Conservation (phyloP, 2,888 invertebrate species). For the Vanessa cardui region DNA sequence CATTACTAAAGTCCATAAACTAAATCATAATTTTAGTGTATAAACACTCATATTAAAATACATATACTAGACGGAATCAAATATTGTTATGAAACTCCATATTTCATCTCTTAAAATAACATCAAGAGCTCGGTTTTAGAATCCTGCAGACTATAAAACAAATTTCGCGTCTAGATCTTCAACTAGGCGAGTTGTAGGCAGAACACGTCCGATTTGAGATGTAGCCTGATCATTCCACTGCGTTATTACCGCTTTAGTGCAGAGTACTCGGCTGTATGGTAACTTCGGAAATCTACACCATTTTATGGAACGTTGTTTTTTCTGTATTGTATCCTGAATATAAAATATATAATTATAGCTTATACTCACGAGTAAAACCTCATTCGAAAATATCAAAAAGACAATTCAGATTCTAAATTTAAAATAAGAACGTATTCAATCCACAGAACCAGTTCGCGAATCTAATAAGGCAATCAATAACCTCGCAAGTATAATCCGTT, state of each 20-base stretch:
- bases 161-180: constrained; percentile 7
- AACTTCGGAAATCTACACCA: constrained; percentile 15
- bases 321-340: constrained; percentile 9
- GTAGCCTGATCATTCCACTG: constrained; percentile 17
- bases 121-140: constrained; percentile 2
- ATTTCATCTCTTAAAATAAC: constrained; percentile 10
- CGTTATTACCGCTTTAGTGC: constrained; percentile 21
- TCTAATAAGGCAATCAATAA: neutral
- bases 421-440: too few species aligned
- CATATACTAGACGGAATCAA: too few species aligned
- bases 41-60: too few species aligned
- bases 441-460: too few species aligned
- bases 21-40: too few species aligned
- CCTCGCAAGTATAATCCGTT: neutral
- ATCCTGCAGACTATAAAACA: constrained; percentile 5
- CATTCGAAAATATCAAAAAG: too few species aligned
- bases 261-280: constrained; percentile 28
- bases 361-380: too few species aligned
- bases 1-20: too few species aligned
- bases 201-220: constrained; percentile 30
- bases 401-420: too few species aligned
- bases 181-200: constrained; percentile 24
- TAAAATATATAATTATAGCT: neutral
- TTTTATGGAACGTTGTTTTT: constrained; percentile 22
- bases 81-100: neutral